These are phyloP conservation scores for Synergus japonicus DNA, from an alignment of 2,888 invertebrate genomes.

Conservation along the genomic window DNA sequence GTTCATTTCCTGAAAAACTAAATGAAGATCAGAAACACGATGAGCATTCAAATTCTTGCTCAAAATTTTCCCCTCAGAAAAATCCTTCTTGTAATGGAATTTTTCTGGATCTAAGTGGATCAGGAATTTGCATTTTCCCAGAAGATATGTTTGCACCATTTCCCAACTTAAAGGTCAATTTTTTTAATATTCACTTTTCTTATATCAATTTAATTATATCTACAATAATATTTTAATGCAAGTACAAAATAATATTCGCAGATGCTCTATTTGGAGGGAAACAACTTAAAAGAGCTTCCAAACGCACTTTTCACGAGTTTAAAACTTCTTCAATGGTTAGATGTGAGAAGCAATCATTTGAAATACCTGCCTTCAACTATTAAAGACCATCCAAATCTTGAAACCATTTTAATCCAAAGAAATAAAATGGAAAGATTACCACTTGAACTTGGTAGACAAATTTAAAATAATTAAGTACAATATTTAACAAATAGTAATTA, in stretches of 20 bases:
- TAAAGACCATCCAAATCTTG: slow-evolving; percentile 80
- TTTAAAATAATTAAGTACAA: background rate
- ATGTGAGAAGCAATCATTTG: slow-evolving; percentile 82
- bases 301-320: slow-evolving; percentile 81
- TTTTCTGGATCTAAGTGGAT: slow-evolving; percentile 47
- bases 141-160: slow-evolving; percentile 44
- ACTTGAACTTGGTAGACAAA: slow-evolving; percentile 80
- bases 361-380: slow-evolving; percentile 80
- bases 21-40: slow-evolving; percentile 20
- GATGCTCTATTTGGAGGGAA: slow-evolving; percentile 81
- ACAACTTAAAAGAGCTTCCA: slow-evolving; percentile 79
- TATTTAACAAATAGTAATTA: background rate
- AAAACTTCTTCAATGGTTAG: slow-evolving; percentile 82
- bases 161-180: slow-evolving; percentile 44
- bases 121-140: slow-evolving; percentile 47
- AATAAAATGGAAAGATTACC: slow-evolving; percentile 82
- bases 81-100: slow-evolving; percentile 42
- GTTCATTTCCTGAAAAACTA: slow-evolving; percentile 25
- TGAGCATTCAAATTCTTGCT: background rate
- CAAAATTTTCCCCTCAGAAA: slow-evolving; percentile 6
- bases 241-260: slow-evolving; percentile 53
- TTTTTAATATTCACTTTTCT: background rate
- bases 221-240: background rate
- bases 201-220: background rate
- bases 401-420: slow-evolving; percentile 83